Conservation (phyloP, 2,888 invertebrate genomes). For the Kryphioiulus occultus region DNA sequence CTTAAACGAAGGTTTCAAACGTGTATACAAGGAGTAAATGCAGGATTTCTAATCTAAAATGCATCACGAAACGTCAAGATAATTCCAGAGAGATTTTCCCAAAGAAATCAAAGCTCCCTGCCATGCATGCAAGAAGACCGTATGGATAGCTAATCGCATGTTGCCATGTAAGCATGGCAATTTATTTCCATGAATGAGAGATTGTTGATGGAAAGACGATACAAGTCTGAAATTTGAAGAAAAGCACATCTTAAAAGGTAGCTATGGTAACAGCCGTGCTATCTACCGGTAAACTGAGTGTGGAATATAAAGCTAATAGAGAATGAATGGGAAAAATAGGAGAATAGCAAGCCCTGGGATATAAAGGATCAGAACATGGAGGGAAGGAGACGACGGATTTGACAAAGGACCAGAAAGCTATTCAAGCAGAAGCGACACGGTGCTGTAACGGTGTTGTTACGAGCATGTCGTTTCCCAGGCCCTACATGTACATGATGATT, state of each 20-base stretch:
- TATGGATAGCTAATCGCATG: background rate
- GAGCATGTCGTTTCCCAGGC: background rate
- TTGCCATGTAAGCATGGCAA: background rate
- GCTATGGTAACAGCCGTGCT: background rate
- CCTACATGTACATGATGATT: background rate
- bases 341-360: conserved; percentile 6
- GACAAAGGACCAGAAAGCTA: background rate
- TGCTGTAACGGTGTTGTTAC: background rate
- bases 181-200: conserved; percentile 9
- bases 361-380: background rate
- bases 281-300: conserved; percentile 7
- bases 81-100: background rate
- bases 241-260: conserved; percentile 30
- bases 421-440: background rate
- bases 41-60: background rate
- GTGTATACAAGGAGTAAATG: background rate
- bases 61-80: background rate
- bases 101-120: background rate
- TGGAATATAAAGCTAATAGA: conserved; percentile 12
- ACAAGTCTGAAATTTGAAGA: conserved; percentile 12
- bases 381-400: background rate
- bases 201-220: background rate
- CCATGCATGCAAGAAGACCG: background rate
- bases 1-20: background rate
- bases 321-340: background rate